A percentile compares a stretch with the other conserved stretches of the same genome.
Evolutionary conservation across 2,888 invertebrate species (phyloP).

Genomic region (Ophion ventricosus): DNA sequence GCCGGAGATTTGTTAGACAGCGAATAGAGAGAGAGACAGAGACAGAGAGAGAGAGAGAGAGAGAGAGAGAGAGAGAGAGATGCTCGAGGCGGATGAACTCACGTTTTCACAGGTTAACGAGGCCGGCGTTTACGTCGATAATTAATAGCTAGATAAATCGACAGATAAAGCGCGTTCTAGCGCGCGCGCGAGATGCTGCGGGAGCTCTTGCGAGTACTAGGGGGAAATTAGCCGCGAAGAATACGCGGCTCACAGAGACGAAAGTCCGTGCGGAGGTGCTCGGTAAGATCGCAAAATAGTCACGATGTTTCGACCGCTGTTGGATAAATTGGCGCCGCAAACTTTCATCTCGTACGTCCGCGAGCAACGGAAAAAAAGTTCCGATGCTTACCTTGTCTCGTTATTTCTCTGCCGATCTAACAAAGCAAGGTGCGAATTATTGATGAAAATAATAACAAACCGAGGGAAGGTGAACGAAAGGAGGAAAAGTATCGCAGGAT

Average conservation of each 20-base stretch:
- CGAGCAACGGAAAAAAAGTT: background rate
- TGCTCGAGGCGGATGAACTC: conserved; percentile 67
- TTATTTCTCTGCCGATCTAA: background rate
- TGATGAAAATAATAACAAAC: background rate
- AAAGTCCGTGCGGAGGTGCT: conserved; percentile 15
- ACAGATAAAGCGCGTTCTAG: conserved; percentile 74
- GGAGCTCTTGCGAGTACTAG: conserved; percentile 44
- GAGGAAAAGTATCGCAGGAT: background rate
- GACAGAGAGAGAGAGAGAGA: conserved; percentile 16
- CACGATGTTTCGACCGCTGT: conserved; percentile 56
- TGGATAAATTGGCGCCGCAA: conserved; percentile 27
- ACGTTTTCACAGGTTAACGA: conserved; percentile 74
- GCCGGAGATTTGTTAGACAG: conserved; percentile 54
- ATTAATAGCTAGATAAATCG: conserved; percentile 80
- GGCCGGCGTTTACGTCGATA: conserved; percentile 76
- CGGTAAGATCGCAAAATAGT: conserved; percentile 58
- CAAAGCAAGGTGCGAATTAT: background rate
- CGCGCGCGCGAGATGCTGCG: conserved; percentile 65
- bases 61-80: conserved; percentile 41
- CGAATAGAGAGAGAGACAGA: conserved; percentile 25
- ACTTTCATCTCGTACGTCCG: conserved; percentile 25
- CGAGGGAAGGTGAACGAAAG: background rate
- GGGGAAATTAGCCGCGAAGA: conserved; percentile 57
- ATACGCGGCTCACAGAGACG: conserved; percentile 11
- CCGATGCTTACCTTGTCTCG: background rate